These are phyloP conservation scores for Tetramorium alpestre DNA, from an alignment of 1,140 invertebrate species.

Conservation along the genomic window DNA sequence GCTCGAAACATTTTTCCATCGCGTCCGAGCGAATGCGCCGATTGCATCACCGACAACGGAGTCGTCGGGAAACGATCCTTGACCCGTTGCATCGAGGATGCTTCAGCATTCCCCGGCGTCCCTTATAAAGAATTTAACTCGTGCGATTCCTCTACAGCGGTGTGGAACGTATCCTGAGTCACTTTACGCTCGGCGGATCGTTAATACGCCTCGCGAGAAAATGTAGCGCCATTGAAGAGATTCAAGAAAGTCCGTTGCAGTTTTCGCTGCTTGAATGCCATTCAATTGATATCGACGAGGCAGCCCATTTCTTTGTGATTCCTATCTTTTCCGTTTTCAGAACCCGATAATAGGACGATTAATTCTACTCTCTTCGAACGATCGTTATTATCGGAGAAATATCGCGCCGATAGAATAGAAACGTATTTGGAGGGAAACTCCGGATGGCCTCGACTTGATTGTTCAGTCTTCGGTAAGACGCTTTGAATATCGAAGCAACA, in stretches of 20 bases:
- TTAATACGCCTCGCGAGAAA: conserved; percentile 57
- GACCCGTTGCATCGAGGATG: conserved; percentile 43
- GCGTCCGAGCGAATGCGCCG: background rate
- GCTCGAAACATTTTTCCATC: conserved; percentile 7
- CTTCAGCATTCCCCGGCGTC: conserved; percentile 44
- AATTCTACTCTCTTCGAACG: conserved; percentile 26
- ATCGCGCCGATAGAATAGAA: conserved; percentile 9
- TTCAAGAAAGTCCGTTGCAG: conserved; percentile 46
- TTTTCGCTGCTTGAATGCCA: conserved; percentile 22
- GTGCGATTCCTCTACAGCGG: conserved; percentile 22
- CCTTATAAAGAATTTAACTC: conserved; percentile 59
- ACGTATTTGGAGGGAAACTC: background rate
- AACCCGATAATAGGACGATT: conserved; percentile 45
- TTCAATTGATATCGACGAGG: conserved; percentile 47
- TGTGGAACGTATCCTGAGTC: conserved; percentile 38
- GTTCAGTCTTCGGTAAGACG: background rate
- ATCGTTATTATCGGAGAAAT: conserved; percentile 37
- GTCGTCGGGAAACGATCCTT: conserved; percentile 39
- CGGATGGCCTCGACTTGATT: background rate
- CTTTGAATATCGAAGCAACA: conserved; percentile 25
- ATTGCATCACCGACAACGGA: background rate
- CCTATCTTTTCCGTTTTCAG: conserved; percentile 25
- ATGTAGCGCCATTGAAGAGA: conserved; percentile 49
- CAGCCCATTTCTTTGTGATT: conserved; percentile 33
- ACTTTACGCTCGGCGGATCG: conserved; percentile 50